These are phyloP conservation scores for Epicauta chinensis DNA, from an alignment of 1,140 invertebrate species.

Conservation along the genomic window DNA sequence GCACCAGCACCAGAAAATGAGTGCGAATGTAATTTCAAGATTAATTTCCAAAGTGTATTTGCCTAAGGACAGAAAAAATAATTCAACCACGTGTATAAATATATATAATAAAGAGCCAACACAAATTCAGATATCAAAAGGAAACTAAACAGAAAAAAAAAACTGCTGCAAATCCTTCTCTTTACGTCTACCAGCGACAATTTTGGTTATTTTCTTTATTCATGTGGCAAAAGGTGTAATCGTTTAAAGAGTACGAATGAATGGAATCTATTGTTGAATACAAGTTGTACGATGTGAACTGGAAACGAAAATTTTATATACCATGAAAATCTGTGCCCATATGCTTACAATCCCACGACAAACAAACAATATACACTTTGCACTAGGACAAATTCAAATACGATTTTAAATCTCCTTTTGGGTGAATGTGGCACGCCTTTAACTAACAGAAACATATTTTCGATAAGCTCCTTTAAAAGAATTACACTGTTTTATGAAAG, in stretches of 20 bases:
- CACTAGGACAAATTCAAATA: conserved; percentile 1
- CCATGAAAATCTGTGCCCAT: conserved; percentile 19
- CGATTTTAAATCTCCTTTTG: conserved; percentile 12
- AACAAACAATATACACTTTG: conserved; percentile 11
- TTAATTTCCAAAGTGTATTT: conserved; percentile 19
- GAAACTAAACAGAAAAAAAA: no score
- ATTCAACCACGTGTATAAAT: neutral
- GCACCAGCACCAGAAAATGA: conserved; percentile 16
- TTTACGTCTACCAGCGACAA: no score
- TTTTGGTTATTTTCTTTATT: conserved; percentile 17
- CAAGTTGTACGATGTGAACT: conserved; percentile 25
- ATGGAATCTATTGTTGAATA: conserved; percentile 25
- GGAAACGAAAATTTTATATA: conserved; percentile 14
- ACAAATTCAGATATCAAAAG: no score
- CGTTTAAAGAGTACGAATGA: conserved; percentile 17
- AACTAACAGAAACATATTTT: conserved; percentile 30
- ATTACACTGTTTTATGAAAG: conserved; percentile 17
- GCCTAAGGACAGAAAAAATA: conserved; percentile 11
- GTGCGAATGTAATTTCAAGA: conserved; percentile 23
- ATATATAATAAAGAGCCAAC: no score
- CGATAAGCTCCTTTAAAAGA: conserved; percentile 37
- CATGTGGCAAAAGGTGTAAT: conserved; percentile 25
- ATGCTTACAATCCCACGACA: conserved; percentile 13
- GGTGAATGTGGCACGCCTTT: conserved; percentile 9
- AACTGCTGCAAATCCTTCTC: no score